Base-by-base conservation (phyloP, 2,888 invertebrate genomes). In the Harpagoxenus sublaevis region DNA sequence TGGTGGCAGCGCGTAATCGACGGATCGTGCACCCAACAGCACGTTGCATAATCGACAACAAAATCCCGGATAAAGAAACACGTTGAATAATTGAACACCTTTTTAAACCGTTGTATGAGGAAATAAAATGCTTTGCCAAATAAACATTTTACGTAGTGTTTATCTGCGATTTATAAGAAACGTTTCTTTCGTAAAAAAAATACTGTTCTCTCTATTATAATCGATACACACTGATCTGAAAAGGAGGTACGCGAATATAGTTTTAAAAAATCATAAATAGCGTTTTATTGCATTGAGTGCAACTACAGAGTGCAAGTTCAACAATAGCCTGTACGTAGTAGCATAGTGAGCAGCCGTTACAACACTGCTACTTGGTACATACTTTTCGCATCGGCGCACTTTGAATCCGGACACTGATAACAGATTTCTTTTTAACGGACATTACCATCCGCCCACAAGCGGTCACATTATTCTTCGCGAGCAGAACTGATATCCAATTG, bases 11-110 rank as follows among this genome's bases (percentile, higher is more conserved):
- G 74, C 70, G 60, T 78, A 83, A 84, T 86, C 84, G 65, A 66
- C 35, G 51, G 74, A 84, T 88, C 83, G 87, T n/a, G 66, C 63
- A 10, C 35, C n/a, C 31, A n/a, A 60, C 83, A 31, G 65, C 53
- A 45, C 23, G 60, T 74, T 84, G 82, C 83, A 65, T 68, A 70
- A 78, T 51, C 63, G 70, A 39, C 31, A 48, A 71, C 39, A 60
- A 62, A 51, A 31, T 39, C 48, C 35, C 48, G 45, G 4, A 60
- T 18, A 18, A 18, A 18, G 23, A 2, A 51, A 35, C 23, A 18
- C 6, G 60, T 35, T 35, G 31, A 35, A 60, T 71, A 70, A 60
- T 71, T 70, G 28, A 10, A 79, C 57, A 3, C 15, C 48, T 71
- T 15, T 42, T 3, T 28, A 48, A 31, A 48, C 35, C 3, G 3